Evolutionary conservation across 2,113 vertebrate genomes (phyloP), one percentile per base, ranked within the genome.

Genomic region (Siniperca knerii): DNA sequence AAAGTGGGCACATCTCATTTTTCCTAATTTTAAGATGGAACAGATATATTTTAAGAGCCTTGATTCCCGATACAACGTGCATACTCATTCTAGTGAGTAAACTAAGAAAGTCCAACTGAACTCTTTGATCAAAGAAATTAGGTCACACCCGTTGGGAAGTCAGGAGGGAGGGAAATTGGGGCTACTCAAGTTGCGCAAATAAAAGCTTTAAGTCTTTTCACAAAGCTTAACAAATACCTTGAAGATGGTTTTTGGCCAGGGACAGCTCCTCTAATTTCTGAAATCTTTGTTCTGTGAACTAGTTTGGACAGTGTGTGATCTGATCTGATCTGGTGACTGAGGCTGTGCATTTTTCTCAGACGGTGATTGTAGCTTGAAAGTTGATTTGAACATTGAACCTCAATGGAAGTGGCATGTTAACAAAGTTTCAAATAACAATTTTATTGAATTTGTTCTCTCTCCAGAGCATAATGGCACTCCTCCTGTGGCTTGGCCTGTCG

Each of bases 381-480:
- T 9, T 46, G 37, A 33, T 52, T 64, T 16, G 16, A 40, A n/a
- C 33, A 29, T 29, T 29, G 29, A 15, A 77, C 0, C 2, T 83
- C 46, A 20, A 2, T 8, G 52, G 4, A 18, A 37, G 66, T 76
- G 18, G 7, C 13, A 18, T 25, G 48, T 48, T 68, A 18, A 75
- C n/a, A 35, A 40, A 0, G 3, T 55, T 50, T 79, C 9, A 61
- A 57, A 75, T 40, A 29, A n/a, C 25, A 70, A 64, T 29, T 29
- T 29, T 64, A 67, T 33, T 60, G 23, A 10, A 71, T 80, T 73
- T 70, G 35, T 62, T 82, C 44, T 78, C 23, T 81, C 55, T 87
- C 21, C 86, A 96, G 95, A 88, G 20, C 75, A 93, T 77, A 48
- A 96, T 96, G 96, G 71, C 69, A 2, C 80, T 85, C 42, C 55